Evolutionary conservation across 64 coral and sea anemone genomes (phyloP).

Genomic region (Stichodactyla mertensii): DNA sequence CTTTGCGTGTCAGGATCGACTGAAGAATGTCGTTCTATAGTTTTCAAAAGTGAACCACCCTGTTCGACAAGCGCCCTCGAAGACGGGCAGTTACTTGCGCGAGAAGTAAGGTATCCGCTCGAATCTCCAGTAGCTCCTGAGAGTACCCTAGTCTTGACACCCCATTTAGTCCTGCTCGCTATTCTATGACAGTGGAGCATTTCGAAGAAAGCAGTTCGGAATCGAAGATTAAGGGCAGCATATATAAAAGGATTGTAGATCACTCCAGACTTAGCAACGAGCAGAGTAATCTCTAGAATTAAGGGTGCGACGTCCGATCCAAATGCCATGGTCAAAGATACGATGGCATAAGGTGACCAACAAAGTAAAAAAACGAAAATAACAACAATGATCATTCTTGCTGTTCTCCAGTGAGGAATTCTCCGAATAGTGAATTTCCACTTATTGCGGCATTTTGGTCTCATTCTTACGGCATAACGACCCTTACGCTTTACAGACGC

Average conservation of each 20-base stretch:
- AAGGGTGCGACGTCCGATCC: slow-evolving; percentile 46
- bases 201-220: slow-evolving; percentile 59
- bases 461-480: neutral
- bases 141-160: slow-evolving; percentile 1
- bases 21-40: neutral
- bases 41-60: neutral
- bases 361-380: slow-evolving; percentile 65
- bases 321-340: slow-evolving; percentile 41
- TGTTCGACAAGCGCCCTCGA: slow-evolving; percentile 12
- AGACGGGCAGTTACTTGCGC: slow-evolving; percentile 13
- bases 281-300: slow-evolving; percentile 61
- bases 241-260: slow-evolving; percentile 83
- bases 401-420: slow-evolving; percentile 52
- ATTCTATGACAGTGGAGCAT: slow-evolving; percentile 25
- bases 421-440: slow-evolving; percentile 22
- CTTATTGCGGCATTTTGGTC: neutral
- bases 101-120: neutral
- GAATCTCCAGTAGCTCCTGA: slow-evolving; percentile 28
- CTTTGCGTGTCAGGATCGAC: neutral
- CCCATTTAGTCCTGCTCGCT: neutral
- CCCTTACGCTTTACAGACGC: slow-evolving; percentile 36
- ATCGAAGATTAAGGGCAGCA: slow-evolving; percentile 81
- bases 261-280: slow-evolving; percentile 63
- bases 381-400: slow-evolving; percentile 62
- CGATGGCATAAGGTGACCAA: slow-evolving; percentile 67